These are phyloP conservation scores for Hylaeus volcanicus DNA, from an alignment of 1,140 invertebrate species.

Conservation along the genomic window DNA sequence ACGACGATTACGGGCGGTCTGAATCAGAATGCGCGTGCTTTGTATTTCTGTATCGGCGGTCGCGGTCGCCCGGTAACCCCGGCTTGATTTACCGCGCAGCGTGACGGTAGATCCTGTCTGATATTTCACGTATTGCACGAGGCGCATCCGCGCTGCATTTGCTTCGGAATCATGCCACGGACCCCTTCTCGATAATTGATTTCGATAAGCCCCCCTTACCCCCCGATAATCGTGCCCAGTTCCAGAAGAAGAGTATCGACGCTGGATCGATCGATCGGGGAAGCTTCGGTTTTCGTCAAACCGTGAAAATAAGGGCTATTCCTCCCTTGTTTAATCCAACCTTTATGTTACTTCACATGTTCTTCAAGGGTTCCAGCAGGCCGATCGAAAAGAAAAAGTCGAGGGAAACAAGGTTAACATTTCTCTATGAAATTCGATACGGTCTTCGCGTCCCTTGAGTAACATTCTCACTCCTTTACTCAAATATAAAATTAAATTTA, in stretches of 20 bases:
- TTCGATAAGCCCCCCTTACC: constrained; percentile 25
- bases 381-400: too few species aligned
- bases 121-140: constrained; percentile 60
- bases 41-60: constrained; percentile 63
- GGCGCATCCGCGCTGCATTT: constrained; percentile 40
- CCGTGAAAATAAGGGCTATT: too few species aligned
- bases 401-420: too few species aligned
- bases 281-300: too few species aligned
- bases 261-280: not conserved
- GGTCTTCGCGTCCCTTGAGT: too few species aligned
- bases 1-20: constrained; percentile 60
- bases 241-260: not conserved
- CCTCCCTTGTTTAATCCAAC: too few species aligned
- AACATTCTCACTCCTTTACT: too few species aligned
- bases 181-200: constrained; percentile 12
- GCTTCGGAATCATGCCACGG: constrained; percentile 30
- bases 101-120: constrained; percentile 54
- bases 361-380: too few species aligned
- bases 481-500: too few species aligned
- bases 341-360: too few species aligned
- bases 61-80: constrained; percentile 45
- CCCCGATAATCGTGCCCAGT: not conserved
- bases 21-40: constrained; percentile 62
- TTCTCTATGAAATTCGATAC: too few species aligned
- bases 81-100: constrained; percentile 58